phyloP scores from a whole-genome alignment of 2,797 vertebrate genomes.

The Thalassophryne amazonica region DNA sequence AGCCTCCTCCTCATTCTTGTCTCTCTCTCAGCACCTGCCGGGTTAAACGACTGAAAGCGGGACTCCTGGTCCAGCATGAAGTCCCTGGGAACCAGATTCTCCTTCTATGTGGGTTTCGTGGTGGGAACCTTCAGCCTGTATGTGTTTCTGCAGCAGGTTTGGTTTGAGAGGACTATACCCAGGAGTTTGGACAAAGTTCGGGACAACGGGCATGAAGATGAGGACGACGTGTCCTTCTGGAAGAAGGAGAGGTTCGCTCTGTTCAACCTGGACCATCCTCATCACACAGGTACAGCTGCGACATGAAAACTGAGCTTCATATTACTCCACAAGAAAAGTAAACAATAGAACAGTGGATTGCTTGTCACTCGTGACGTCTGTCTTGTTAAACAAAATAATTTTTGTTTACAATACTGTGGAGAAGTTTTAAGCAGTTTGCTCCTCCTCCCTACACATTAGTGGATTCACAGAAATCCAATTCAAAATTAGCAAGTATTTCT shows the following conservation, averaged over 20 bases:
- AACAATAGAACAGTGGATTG: too few relatives aligned
- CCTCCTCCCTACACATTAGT: too few relatives aligned
- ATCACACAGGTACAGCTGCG: constrained; percentile 69
- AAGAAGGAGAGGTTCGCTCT: constrained; percentile 79
- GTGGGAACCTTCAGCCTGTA: constrained; percentile 75
- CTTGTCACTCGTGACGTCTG: too few relatives aligned
- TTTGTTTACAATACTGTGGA: too few relatives aligned
- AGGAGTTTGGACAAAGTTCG: background rate
- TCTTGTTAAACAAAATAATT: too few relatives aligned
- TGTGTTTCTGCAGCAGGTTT: constrained; percentile 67
- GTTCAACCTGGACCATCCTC: constrained; percentile 77
- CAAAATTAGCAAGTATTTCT: too few relatives aligned
- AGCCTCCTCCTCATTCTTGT: too few relatives aligned
- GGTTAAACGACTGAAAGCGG: constrained; percentile 32
- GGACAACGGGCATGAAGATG: constrained; percentile 6
- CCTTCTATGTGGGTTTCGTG: constrained; percentile 78
- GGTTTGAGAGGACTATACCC: constrained; percentile 38
- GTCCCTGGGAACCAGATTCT: constrained; percentile 55
- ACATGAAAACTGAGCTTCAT: too few relatives aligned
- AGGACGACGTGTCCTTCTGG: constrained; percentile 63
- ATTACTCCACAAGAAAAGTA: too few relatives aligned
- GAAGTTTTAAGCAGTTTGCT: too few relatives aligned
- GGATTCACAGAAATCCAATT: too few relatives aligned
- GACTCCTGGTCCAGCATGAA: constrained; percentile 63
- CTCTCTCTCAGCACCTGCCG: constrained; percentile 9